Evolutionary conservation across 1,140 invertebrate species (phyloP).

Genomic region (Drosophila punjabiensis): DNA sequence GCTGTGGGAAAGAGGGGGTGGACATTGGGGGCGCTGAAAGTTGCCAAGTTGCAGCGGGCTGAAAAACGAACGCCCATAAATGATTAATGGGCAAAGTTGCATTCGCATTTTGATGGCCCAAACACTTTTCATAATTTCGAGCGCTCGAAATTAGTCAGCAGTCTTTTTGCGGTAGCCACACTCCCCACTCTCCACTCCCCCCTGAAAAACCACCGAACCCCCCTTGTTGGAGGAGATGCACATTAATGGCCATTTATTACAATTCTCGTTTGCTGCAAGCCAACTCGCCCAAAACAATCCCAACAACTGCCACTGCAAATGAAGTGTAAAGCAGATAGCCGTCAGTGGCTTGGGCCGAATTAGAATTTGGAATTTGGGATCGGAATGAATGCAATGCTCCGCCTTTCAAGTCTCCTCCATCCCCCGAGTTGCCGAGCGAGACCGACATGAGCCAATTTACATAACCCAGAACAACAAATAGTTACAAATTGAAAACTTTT

Average conservation of each 20-base stretch:
- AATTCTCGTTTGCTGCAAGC: constrained; percentile 52
- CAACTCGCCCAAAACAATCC: constrained; percentile 43
- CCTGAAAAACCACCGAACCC: neutral
- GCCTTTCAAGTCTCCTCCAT: constrained; percentile 21
- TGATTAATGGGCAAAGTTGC: constrained; percentile 78
- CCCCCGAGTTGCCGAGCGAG: constrained; percentile 37
- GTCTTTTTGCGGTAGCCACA: constrained; percentile 11
- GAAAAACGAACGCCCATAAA: constrained; percentile 74
- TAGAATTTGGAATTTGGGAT: constrained; percentile 13
- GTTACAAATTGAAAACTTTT: constrained; percentile 83
- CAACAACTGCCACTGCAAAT: constrained; percentile 65
- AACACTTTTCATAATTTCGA: constrained; percentile 73
- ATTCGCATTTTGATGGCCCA: constrained; percentile 55
- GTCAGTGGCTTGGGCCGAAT: constrained; percentile 18
- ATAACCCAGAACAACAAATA: constrained; percentile 83
- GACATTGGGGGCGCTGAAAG: constrained; percentile 52
- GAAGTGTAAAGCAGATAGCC: constrained; percentile 73
- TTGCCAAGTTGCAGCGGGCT: constrained; percentile 61
- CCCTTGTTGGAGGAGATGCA: constrained; percentile 20
- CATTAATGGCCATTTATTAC: constrained; percentile 73
- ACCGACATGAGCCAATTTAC: constrained; percentile 74
- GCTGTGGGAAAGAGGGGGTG: neutral
- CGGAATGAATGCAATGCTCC: constrained; percentile 57
- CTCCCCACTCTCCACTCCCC: neutral
- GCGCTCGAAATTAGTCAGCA: constrained; percentile 72